phyloP scores from a whole-genome alignment of 2,113 vertebrate species.

The Plestiodon gilberti region DNA sequence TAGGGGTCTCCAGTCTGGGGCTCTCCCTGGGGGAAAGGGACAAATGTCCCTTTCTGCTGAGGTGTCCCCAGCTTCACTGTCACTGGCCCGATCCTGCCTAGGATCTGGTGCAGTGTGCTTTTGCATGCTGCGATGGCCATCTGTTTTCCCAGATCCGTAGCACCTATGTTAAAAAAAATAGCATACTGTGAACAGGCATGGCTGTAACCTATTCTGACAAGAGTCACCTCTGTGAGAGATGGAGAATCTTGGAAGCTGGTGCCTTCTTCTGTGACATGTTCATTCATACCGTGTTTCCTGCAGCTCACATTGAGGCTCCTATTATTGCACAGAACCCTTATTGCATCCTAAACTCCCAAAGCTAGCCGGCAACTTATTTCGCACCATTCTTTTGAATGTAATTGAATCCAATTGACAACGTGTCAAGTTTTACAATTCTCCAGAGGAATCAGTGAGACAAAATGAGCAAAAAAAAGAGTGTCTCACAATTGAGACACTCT shows the following conservation, averaged over 20 bases:
- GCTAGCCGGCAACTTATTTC: neutral
- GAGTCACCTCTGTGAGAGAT: neutral
- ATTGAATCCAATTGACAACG: neutral
- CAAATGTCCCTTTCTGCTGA: no score
- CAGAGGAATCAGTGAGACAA: constrained; percentile 5
- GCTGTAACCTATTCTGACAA: neutral
- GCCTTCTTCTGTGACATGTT: neutral
- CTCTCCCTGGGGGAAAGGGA: no score
- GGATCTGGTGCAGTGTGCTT: no score
- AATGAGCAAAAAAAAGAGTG: constrained; percentile 10
- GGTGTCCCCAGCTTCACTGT: no score
- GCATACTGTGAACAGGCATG: neutral
- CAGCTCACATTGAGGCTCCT: neutral
- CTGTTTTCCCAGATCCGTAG: neutral
- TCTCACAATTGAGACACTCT: neutral
- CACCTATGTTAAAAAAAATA: neutral
- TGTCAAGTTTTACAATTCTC: neutral
- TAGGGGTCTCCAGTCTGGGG: no score
- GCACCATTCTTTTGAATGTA: constrained; percentile 5
- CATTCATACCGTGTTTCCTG: neutral
- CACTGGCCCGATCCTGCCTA: no score
- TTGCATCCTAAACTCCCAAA: neutral
- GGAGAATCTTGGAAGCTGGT: neutral
- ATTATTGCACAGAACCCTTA: neutral
- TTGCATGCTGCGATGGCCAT: no score